Evolutionary conservation across 2,888 invertebrate genomes (phyloP), one percentile per base, ranked within the genome.

Genomic region (Uropetala carovei): DNA sequence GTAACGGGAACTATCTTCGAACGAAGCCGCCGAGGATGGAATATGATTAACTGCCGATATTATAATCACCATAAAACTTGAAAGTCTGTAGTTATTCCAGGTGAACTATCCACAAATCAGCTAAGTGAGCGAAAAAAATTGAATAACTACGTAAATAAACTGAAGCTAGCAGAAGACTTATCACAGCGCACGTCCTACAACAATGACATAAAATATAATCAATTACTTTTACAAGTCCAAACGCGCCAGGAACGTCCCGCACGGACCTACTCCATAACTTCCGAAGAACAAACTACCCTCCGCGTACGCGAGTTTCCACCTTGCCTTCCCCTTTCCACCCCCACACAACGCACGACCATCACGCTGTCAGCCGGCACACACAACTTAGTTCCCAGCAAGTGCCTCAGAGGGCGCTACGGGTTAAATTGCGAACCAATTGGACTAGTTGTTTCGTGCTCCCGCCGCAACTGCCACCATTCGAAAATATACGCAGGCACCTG

Each of bases 261-360:
- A 68, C 43, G 27, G 64, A 1, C 64, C 64, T 68, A 56, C 64
- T 89, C 89, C 89, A 64, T 60, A 89, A 68, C 89, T 89, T 89
- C 27, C 64, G 60, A 89, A 89, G 64, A 60, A 83, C 16, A 83
- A 83, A 89, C 89, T 89, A 68, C 89, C 68, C 68, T 68, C 64
- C 64, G 30, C 11, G 64, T 0, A 60, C 43, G 64, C n/a, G 27
- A 43, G 13, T 43, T 89, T 89, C 89, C 68, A 43, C 64, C 64
- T 43, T 83, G 83, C 89, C 89, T 16, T 18, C 64, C 68, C 13
- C 43, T 64, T 30, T 64, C 9, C 60, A n/a, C 27, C 59, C n/a
- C 89, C 89, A n/a, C 13, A 27, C 30, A 60, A 58, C 86, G 13
- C 27, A 60, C 30, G 58, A 16, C 56, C 85, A 22, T 16, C 64